phyloP scores from a whole-genome alignment of 2,797 vertebrate species.

The Tangara arthus region DNA sequence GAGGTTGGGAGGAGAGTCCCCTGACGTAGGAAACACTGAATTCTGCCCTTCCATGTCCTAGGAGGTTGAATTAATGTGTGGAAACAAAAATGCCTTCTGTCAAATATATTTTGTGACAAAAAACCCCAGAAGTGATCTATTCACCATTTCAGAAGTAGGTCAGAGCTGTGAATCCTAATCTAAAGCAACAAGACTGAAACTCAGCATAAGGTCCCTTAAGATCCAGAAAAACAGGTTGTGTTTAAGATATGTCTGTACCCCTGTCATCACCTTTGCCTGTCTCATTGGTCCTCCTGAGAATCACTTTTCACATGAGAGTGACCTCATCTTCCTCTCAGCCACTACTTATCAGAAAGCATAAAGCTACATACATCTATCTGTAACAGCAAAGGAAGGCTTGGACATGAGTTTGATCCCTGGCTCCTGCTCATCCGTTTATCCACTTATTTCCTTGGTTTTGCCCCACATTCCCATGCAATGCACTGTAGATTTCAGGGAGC shows the following conservation, averaged over 20 bases:
- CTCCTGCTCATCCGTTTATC: not conserved
- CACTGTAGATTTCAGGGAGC: accelerated
- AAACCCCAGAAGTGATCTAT: not conserved
- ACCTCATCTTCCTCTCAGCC: not conserved
- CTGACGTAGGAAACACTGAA: not conserved
- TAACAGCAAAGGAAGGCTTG: not conserved
- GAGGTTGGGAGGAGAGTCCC: not conserved
- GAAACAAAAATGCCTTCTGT: not conserved
- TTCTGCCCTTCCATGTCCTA: not conserved
- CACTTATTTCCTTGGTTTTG: not conserved
- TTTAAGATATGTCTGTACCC: not conserved
- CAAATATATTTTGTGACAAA: not conserved
- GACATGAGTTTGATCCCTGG: not conserved
- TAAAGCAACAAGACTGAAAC: not conserved
- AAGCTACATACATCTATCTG: not conserved
- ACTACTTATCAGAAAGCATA: not conserved
- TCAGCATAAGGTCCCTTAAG: not conserved
- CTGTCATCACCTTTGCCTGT: not conserved
- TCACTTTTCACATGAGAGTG: not conserved
- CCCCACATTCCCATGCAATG: accelerated
- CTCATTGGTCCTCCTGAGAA: not conserved
- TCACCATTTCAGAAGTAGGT: not conserved
- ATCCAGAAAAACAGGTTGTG: not conserved
- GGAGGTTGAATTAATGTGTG: not conserved
- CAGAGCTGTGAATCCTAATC: conserved; percentile 19